A percentile compares a stretch with the other conserved stretches of the same genome.
These are phyloP conservation scores for Mizuhopecten yessoensis DNA, from an alignment of 1,140 invertebrate genomes.

Conservation along the genomic window DNA sequence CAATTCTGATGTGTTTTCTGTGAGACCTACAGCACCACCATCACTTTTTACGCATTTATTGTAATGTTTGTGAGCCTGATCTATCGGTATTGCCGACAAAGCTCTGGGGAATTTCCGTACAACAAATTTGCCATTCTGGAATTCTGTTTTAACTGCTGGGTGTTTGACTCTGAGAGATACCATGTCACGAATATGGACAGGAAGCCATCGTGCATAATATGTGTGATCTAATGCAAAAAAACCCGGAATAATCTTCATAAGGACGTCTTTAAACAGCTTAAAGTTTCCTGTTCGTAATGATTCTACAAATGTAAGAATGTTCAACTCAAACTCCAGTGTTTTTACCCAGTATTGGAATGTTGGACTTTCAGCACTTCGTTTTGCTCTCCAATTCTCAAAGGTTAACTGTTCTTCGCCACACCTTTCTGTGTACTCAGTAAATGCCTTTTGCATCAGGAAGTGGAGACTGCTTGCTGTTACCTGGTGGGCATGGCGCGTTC, in stretches of 20 bases:
- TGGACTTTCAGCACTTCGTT: neutral
- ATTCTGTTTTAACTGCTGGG: conserved; percentile 61
- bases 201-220: conserved; percentile 73
- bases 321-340: neutral
- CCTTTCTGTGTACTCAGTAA: neutral
- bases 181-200: conserved; percentile 71
- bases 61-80: conserved; percentile 72
- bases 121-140: conserved; percentile 63
- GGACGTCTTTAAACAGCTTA: conserved; percentile 61
- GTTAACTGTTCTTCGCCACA: neutral
- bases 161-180: conserved; percentile 18
- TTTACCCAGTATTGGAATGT: conserved; percentile 61
- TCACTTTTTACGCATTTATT: conserved; percentile 71
- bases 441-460: neutral
- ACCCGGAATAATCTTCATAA: conserved; percentile 63
- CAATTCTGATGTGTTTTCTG: conserved; percentile 45
- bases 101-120: conserved; percentile 23
- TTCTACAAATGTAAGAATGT: conserved; percentile 52
- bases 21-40: conserved; percentile 72
- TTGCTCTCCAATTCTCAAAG: conserved; percentile 46
- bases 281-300: conserved; percentile 67
- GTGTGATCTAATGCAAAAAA: conserved; percentile 71
- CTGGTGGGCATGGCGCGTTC: neutral
- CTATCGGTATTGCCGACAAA: conserved; percentile 66
- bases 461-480: conserved; percentile 20